Base-by-base conservation (phyloP, 2,113 vertebrate species). In the Otolemur garnettii region DNA sequence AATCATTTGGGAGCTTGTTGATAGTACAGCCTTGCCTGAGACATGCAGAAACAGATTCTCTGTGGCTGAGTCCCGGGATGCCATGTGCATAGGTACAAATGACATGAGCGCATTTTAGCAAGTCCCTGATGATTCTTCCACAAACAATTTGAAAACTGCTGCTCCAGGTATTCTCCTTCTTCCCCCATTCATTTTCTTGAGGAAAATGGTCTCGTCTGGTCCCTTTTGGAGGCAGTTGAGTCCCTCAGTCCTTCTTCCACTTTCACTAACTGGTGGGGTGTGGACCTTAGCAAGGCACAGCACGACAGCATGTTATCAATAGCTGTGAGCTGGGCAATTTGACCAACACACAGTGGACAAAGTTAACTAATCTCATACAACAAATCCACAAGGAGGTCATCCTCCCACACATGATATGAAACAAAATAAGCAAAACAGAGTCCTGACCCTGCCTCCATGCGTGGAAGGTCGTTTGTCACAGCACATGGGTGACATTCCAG, bases 401-500 rank as follows among this genome's bases (percentile, higher is more conserved):
- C 91, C 90, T 60, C 68, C n/a, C 53, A 38, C 11, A 50, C 21
- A 8, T 35, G 33, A 35, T 55, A 45, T 38, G 45, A 91, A 90
- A 71, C 13, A 79, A 91, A 38, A 59, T n/a, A 35, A 66, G 55
- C 78, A 30, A 84, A 88, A 68, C 62, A 87, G 21, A 35, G 53
- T 24, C 45, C 88, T 55, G 62, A 62, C 45, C 82, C 60, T 68
- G 50, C 79, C 69, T 79, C 50, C 50, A 11, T 35, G 69, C 69
- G 21, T 11, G 12, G 55, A 87, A 80, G 12, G 3, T 71, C 84
- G 62, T 95, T 89, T 93, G 45, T 93, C 83, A 90, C 6, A 42
- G 60, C 7, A 24, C 83, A n/a, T 53, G 84, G 42, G 84, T 84
- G 90, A 87, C 80, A 75, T 79, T 91, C 90, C 79, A 30, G 80